These are phyloP conservation scores for Spinus pinus DNA, from an alignment of 2,797 vertebrate genomes.

Conservation along the genomic window DNA sequence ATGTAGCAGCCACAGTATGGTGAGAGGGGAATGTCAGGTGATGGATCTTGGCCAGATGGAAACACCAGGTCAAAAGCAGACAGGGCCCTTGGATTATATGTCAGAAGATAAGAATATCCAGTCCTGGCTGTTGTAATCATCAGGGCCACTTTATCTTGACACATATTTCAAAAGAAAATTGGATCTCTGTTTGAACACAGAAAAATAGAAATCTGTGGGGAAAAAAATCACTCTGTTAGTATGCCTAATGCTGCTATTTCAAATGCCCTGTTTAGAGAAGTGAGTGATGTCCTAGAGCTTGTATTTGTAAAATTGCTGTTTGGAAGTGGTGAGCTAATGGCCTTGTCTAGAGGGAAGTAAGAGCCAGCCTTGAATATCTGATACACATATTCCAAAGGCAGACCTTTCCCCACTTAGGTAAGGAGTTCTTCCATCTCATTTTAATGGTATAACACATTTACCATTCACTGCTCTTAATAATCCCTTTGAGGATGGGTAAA, in stretches of 20 bases:
- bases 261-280: not conserved
- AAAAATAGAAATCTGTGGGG: not conserved
- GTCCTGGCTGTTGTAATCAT: not conserved
- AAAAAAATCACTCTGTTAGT: accelerated
- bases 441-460: not conserved
- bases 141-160: not conserved
- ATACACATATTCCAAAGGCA: not conserved
- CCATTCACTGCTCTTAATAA: not conserved
- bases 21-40: not conserved
- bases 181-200: not conserved
- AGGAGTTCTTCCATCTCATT: not conserved
- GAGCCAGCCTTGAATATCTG: not conserved
- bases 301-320: not conserved
- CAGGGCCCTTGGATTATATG: not conserved
- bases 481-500: not conserved
- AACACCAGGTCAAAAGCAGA: not conserved
- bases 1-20: not conserved
- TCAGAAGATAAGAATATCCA: constrained; percentile 1
- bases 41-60: not conserved
- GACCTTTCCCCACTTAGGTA: not conserved
- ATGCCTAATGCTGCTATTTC: not conserved
- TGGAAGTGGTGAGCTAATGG: not conserved
- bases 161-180: not conserved
- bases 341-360: not conserved
- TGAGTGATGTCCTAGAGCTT: not conserved